Evolutionary conservation across 2,888 invertebrate genomes (phyloP).

Genomic region (Spilarctia lutea): DNA sequence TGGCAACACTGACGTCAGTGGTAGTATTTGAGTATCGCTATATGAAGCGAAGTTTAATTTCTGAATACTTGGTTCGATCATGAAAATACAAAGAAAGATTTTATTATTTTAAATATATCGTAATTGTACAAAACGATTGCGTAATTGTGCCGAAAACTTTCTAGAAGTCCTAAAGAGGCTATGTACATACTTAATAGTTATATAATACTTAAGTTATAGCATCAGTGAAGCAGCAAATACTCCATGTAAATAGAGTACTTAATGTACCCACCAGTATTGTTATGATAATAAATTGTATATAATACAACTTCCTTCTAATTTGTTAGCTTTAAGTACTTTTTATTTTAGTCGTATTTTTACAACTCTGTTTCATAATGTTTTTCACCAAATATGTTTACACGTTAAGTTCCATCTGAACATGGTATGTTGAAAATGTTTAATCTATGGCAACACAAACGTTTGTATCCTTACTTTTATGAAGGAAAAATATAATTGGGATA

Average conservation of each 20-base stretch:
- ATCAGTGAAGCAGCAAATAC: conserved; percentile 45
- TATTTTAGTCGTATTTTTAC: neutral
- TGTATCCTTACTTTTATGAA: neutral
- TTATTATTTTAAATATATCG: neutral
- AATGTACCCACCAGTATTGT: conserved; percentile 65
- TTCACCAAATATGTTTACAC: neutral
- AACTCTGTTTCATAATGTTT: neutral
- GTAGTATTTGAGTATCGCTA: neutral
- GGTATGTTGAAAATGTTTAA: neutral
- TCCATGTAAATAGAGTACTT: conserved; percentile 58
- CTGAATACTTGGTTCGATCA: neutral
- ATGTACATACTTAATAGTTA: conserved; percentile 57
- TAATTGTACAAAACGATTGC: too few relatives aligned
- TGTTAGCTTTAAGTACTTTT: conserved; percentile 11
- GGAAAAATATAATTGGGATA: too few relatives aligned
- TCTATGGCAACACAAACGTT: neutral
- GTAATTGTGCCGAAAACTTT: neutral
- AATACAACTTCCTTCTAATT: conserved; percentile 28
- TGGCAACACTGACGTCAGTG: conserved; percentile 5
- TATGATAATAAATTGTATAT: conserved; percentile 57
- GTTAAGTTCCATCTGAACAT: neutral
- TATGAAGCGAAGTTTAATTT: neutral
- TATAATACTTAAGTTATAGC: conserved; percentile 19
- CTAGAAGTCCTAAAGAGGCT: conserved; percentile 50
- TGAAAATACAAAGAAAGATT: neutral